Percentiles rank a stretch among this genome's conserved stretches.
Evolutionary conservation across 1,140 invertebrate species (phyloP).

Genomic region (Akabosia matsudoensis): DNA sequence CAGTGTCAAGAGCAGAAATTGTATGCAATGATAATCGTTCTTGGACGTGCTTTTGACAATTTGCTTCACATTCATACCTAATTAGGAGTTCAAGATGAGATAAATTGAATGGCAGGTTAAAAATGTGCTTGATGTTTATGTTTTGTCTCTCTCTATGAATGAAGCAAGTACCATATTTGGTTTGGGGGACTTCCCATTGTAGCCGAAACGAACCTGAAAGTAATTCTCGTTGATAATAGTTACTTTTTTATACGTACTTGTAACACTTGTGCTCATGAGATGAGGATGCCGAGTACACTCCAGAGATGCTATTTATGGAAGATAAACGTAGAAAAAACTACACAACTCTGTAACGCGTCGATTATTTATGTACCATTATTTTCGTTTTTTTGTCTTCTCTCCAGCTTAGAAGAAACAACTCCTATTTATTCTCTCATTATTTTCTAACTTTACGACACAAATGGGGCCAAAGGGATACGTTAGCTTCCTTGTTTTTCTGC

Average conservation of each 20-base stretch:
- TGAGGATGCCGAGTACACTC: background rate
- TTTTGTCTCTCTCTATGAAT: background rate
- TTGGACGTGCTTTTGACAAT: slow-evolving; percentile 1
- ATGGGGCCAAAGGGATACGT: background rate
- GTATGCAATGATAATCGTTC: background rate
- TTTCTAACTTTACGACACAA: too few species aligned
- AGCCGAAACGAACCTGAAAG: too few species aligned
- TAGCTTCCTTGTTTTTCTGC: background rate
- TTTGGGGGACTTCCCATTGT: too few species aligned
- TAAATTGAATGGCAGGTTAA: background rate
- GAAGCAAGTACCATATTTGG: background rate
- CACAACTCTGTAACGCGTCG: background rate
- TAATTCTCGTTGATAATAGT: too few species aligned
- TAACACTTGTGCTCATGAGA: too few species aligned
- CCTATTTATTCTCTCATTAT: too few species aligned
- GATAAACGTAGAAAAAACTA: background rate
- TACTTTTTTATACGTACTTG: too few species aligned
- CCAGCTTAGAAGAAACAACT: too few species aligned
- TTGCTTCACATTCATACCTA: slow-evolving; percentile 8
- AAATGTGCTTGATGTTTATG: too few species aligned
- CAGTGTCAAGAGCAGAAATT: background rate
- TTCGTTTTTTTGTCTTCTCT: too few species aligned
- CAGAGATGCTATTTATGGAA: background rate
- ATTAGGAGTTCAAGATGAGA: background rate
- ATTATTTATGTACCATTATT: background rate